phyloP scores from a whole-genome alignment of 2,888 invertebrate species.

The Incurvaria masculella region DNA sequence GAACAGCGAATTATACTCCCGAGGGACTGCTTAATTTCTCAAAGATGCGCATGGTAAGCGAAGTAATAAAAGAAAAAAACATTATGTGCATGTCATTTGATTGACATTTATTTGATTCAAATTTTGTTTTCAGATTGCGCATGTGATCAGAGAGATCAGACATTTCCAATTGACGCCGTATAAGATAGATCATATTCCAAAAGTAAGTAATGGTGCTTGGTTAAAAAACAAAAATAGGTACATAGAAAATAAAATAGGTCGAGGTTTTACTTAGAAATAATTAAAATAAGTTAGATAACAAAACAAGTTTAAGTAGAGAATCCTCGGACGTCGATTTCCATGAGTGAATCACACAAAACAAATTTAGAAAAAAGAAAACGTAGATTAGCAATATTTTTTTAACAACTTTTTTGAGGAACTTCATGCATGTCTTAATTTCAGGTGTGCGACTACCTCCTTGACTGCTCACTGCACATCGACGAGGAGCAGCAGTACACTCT shows the following conservation, averaged over 20 bases:
- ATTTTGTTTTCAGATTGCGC: constrained; percentile 70
- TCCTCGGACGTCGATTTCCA: too few species aligned
- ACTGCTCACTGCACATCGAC: constrained; percentile 70
- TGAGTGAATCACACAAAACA: too few species aligned
- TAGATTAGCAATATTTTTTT: neutral
- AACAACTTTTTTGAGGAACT: neutral
- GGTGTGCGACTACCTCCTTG: constrained; percentile 71
- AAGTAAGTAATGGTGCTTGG: constrained; percentile 61
- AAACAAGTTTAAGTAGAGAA: too few species aligned
- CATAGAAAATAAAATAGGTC: neutral
- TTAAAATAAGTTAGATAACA: too few species aligned
- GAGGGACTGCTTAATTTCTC: constrained; percentile 89
- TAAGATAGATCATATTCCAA: constrained; percentile 81
- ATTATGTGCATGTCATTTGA: neutral
- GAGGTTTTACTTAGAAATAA: neutral
- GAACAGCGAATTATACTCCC: constrained; percentile 86
- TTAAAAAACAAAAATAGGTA: constrained; percentile 19
- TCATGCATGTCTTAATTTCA: constrained; percentile 13
- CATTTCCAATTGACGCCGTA: constrained; percentile 91
- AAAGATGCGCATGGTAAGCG: constrained; percentile 88
- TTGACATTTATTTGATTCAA: constrained; percentile 2
- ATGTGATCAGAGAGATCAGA: constrained; percentile 87
- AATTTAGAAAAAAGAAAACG: too few species aligned
- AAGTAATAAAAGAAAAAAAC: constrained; percentile 2
- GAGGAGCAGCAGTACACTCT: constrained; percentile 83